Conservation (phyloP, 2,113 vertebrate genomes). For the Brachypteracias leptosomus region DNA sequence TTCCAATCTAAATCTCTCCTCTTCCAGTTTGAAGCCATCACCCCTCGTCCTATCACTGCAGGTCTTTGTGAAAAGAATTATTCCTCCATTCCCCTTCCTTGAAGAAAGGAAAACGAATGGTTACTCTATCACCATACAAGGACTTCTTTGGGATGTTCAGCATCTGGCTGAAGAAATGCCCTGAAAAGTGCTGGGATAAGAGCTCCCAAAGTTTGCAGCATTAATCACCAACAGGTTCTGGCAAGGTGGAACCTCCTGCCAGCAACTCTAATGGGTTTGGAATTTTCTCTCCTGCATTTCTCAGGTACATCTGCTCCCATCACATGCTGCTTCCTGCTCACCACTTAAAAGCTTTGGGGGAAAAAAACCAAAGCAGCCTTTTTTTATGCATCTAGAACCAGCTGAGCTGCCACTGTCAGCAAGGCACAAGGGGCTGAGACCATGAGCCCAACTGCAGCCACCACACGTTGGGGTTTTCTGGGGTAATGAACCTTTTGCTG, state of each 20-base stretch:
- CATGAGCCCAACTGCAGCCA: not conserved
- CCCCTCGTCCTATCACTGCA: no score
- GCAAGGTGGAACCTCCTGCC: not conserved
- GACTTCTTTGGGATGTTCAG: not conserved
- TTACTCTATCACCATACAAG: not conserved
- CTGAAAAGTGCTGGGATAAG: not conserved
- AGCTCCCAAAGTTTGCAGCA: not conserved
- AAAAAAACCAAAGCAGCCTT: not conserved
- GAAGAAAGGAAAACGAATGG: not conserved
- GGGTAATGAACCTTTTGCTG: not conserved
- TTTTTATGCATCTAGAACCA: not conserved
- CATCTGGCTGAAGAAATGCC: not conserved
- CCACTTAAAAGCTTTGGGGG: not conserved
- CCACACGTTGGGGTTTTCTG: rapidly evolving
- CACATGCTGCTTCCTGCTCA: not conserved
- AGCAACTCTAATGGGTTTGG: constrained; percentile 26
- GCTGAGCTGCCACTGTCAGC: not conserved
- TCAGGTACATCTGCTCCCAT: not conserved
- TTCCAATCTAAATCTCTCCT: no score
- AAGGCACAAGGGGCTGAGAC: not conserved
- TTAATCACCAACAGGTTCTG: constrained; percentile 12
- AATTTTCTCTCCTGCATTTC: not conserved
- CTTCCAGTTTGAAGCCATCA: no score
- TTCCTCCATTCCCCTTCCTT: no score
- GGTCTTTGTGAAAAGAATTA: not conserved